phyloP scores from a whole-genome alignment of 1,140 invertebrate genomes.

The Pollicipes pollicipes region DNA sequence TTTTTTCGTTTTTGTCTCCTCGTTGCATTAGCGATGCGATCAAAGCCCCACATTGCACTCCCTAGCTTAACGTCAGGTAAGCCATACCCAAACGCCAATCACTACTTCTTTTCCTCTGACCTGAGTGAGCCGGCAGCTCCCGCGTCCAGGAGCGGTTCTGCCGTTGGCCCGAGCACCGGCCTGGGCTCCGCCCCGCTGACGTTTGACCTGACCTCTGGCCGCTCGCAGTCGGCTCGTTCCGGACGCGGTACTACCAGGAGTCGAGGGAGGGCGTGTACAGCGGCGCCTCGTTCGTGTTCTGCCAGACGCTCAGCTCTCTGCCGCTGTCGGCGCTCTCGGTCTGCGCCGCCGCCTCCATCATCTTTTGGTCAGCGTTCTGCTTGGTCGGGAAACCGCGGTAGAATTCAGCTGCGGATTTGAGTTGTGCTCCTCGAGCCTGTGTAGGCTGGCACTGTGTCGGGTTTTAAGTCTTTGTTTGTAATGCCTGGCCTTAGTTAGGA shows the following conservation, averaged over 20 bases:
- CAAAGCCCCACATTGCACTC: not conserved
- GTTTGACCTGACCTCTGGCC: no score
- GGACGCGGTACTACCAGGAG: slow-evolving; percentile 79
- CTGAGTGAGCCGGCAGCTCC: not conserved
- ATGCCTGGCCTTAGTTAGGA: no score
- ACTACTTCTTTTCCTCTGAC: not conserved
- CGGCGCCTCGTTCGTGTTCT: slow-evolving; percentile 59
- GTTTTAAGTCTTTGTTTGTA: no score
- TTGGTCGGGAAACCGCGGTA: no score
- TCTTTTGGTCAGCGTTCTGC: slow-evolving; percentile 61
- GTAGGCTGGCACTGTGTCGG: no score
- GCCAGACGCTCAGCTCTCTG: slow-evolving; percentile 56
- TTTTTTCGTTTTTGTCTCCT: no score
- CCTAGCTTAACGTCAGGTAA: no score
- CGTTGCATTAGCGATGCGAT: no score
- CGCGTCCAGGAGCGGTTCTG: not conserved
- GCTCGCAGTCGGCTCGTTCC: slow-evolving; percentile 52
- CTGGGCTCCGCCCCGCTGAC: not conserved
- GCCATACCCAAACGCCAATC: no score
- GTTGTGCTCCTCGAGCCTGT: no score
- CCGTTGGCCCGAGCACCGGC: not conserved
- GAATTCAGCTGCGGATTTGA: no score
- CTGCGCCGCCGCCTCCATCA: slow-evolving; percentile 41
- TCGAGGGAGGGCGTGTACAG: slow-evolving; percentile 67
- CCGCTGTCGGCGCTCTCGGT: slow-evolving; percentile 57